Conservation (phyloP, 2,888 invertebrate species). For the Apocheima hispidaria region DNA sequence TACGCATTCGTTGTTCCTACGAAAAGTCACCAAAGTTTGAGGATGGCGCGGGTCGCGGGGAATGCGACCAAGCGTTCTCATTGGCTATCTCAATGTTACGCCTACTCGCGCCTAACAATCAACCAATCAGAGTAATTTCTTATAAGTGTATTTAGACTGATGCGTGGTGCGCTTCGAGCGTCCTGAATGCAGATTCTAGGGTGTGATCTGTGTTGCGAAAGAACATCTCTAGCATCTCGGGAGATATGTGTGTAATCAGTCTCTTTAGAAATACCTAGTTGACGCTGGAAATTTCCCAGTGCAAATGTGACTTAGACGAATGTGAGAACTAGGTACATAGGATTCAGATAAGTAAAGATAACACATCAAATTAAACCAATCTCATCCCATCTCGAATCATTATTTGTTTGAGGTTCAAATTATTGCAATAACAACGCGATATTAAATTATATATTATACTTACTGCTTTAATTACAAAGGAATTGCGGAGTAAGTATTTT, state of each 20-base stretch:
- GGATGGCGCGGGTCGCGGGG: no score
- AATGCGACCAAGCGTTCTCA: no score
- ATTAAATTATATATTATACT: slow-evolving; percentile 35
- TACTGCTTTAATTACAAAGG: slow-evolving; percentile 33
- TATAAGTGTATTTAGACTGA: no score
- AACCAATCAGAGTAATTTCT: no score
- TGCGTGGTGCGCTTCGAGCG: no score
- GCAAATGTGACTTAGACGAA: slow-evolving; percentile 7
- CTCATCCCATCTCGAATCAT: slow-evolving; percentile 10
- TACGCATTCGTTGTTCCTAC: no score
- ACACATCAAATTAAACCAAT: slow-evolving; percentile 20
- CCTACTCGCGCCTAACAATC: no score
- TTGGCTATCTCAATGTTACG: no score
- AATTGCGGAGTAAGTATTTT: slow-evolving; percentile 39
- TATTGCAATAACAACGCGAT: slow-evolving; percentile 22
- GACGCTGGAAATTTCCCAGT: slow-evolving; percentile 31
- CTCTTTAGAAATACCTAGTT: slow-evolving; percentile 36
- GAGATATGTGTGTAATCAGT: slow-evolving; percentile 35
- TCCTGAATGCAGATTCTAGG: no score
- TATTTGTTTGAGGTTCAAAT: background rate
- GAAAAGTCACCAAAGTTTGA: no score
- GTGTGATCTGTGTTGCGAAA: slow-evolving; percentile 40
- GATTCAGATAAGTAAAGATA: slow-evolving; percentile 28
- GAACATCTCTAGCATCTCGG: slow-evolving; percentile 31
- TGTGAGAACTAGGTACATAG: slow-evolving; percentile 27